Evolutionary conservation across 1,140 invertebrate species (phyloP).

Genomic region (Ceratosolen fusciceps): DNA sequence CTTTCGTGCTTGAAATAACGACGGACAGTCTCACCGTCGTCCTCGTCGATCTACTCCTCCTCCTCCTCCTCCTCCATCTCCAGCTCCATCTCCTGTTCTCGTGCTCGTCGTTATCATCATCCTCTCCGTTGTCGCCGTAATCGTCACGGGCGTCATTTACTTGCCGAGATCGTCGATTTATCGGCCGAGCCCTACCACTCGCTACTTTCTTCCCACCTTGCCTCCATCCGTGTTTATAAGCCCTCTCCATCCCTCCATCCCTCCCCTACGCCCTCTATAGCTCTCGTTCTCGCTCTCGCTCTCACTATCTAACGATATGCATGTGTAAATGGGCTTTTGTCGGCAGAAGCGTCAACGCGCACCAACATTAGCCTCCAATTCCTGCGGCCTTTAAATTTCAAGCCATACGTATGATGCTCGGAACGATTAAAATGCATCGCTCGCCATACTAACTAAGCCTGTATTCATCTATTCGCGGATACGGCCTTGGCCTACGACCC

Average conservation of each 20-base stretch:
- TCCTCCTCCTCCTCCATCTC: neutral
- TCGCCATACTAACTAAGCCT: neutral
- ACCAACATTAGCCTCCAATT: neutral
- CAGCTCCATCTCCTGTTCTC: neutral
- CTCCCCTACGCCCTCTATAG: too few species aligned
- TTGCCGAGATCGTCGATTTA: constrained; percentile 33
- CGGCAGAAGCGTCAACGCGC: constrained; percentile 11
- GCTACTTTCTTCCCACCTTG: neutral
- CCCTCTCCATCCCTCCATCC: too few species aligned
- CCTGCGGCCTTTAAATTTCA: neutral
- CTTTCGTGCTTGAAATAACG: constrained; percentile 43
- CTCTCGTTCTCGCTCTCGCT: too few species aligned
- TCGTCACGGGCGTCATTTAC: constrained; percentile 14
- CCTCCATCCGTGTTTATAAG: constrained; percentile 1
- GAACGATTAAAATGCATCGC: neutral
- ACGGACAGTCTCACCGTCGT: constrained; percentile 30
- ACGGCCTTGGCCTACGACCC: too few species aligned
- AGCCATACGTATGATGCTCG: neutral
- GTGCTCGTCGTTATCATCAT: neutral
- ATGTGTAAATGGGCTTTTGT: neutral
- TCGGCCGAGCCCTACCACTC: neutral
- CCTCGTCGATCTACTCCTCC: constrained; percentile 20
- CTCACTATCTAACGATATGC: constrained; percentile 25
- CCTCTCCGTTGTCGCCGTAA: neutral
- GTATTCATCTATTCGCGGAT: neutral